These are phyloP conservation scores for Poecilia wingei DNA, from an alignment of 2,797 vertebrate species.

Conservation along the genomic window DNA sequence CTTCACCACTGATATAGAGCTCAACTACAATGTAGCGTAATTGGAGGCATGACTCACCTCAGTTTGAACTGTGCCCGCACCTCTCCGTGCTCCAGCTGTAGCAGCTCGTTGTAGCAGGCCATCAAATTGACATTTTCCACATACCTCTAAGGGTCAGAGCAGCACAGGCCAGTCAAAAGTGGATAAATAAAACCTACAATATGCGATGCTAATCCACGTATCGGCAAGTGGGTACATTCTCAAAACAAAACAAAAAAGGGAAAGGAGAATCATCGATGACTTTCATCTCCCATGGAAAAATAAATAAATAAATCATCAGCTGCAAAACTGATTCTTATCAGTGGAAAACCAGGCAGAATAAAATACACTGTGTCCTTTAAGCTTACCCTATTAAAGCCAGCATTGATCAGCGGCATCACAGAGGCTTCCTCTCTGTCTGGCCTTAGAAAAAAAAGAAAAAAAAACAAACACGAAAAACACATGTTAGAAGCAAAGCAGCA, in stretches of 20 bases:
- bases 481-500: conserved; percentile 29
- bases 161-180: conserved; percentile 36
- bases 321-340: conserved; percentile 26
- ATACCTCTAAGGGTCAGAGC: conserved; percentile 86
- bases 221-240: conserved; percentile 12
- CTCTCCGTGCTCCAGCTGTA: conserved; percentile 94
- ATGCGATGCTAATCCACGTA: not conserved
- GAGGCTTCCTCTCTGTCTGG: conserved; percentile 94
- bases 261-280: not conserved
- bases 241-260: not conserved
- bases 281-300: not conserved
- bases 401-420: conserved; percentile 92
- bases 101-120: conserved; percentile 97
- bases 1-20: not conserved
- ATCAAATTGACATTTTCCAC: conserved; percentile 93
- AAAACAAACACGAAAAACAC: conserved; percentile 33
- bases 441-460: conserved; percentile 77
- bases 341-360: conserved; percentile 16
- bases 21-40: not conserved
- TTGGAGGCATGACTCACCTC: conserved; percentile 80
- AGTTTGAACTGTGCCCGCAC: conserved; percentile 95
- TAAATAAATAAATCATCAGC: conserved; percentile 15
- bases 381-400: conserved; percentile 96
- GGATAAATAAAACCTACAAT: conserved; percentile 17
- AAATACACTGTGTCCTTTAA: conserved; percentile 6